Conservation (phyloP, 2,113 vertebrate species). For the Lampris megalopsis region DNA sequence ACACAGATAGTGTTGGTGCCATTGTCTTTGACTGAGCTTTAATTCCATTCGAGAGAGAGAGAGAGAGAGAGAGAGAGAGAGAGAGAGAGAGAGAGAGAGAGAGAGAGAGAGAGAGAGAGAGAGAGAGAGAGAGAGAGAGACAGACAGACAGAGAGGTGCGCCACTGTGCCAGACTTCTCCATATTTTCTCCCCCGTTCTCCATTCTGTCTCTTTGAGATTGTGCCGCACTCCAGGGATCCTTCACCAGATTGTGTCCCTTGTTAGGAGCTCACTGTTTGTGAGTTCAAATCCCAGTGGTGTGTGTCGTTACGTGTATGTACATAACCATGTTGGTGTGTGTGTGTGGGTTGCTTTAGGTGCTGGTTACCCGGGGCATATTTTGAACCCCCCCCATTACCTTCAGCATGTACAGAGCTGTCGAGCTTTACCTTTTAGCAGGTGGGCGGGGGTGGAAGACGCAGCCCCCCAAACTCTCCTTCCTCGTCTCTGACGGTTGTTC, state of each 20-base stretch:
- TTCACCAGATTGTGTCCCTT: conserved; percentile 62
- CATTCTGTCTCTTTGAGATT: not conserved
- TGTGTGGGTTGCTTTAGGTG: not conserved
- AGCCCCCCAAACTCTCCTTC: not conserved
- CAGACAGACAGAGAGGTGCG: conserved; percentile 2
- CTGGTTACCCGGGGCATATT: conserved; percentile 34
- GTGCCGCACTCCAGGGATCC: conserved; percentile 42
- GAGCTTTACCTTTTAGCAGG: conserved; percentile 55
- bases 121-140: not conserved
- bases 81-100: not conserved
- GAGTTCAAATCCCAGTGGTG: conserved; percentile 44
- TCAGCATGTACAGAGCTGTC: conserved; percentile 43
- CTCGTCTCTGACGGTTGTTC: conserved; percentile 37
- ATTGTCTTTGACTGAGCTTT: conserved; percentile 25
- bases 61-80: not conserved
- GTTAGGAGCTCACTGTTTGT: conserved; percentile 53
- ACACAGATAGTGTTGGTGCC: conserved; percentile 3
- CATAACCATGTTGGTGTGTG: not conserved
- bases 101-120: not conserved
- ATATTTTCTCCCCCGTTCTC: conserved; percentile 17
- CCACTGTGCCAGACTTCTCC: conserved; percentile 27
- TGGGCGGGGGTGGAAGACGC: conserved; percentile 39
- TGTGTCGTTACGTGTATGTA: conserved; percentile 12
- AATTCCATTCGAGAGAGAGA: not conserved
- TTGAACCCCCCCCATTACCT: conserved; percentile 57